Conservation (phyloP, 2,888 invertebrate genomes). For the Gymnoscelis rufifasciata region DNA sequence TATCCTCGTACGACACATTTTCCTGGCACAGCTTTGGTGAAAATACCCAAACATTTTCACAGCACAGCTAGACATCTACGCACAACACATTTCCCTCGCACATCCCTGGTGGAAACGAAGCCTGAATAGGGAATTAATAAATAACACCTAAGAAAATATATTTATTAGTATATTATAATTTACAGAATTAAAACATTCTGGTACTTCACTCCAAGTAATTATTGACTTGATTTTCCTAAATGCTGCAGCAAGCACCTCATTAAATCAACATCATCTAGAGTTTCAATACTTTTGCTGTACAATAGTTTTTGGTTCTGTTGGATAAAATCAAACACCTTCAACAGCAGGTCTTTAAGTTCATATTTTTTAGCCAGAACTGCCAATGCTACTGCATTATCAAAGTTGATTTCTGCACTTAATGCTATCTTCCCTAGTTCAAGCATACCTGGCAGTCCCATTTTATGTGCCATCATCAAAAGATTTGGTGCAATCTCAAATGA, state of each 20-base stretch:
- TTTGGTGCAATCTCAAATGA: not conserved
- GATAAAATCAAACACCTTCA: conserved; percentile 50
- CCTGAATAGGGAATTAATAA: no score
- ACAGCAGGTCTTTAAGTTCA: conserved; percentile 42
- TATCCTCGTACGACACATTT: no score
- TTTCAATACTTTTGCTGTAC: conserved; percentile 51
- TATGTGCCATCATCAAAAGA: conserved; percentile 5
- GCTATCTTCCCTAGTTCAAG: conserved; percentile 43
- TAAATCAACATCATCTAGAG: conserved; percentile 53
- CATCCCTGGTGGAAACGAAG: no score
- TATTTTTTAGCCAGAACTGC: conserved; percentile 56
- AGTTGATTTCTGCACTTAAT: conserved; percentile 45
- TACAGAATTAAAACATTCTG: no score
- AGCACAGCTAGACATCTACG: no score
- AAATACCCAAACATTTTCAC: no score
- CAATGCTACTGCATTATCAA: conserved; percentile 55
- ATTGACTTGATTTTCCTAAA: conserved; percentile 3
- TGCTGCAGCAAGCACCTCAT: conserved; percentile 36
- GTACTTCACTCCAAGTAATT: no score
- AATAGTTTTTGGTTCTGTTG: conserved; percentile 50
- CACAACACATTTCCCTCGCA: no score
- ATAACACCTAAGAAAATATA: no score
- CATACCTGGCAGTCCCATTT: conserved; percentile 45
- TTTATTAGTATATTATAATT: no score
- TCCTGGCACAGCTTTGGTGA: no score